phyloP scores from a whole-genome alignment of 2,888 invertebrate genomes.

The Platerodrilus igneus region DNA sequence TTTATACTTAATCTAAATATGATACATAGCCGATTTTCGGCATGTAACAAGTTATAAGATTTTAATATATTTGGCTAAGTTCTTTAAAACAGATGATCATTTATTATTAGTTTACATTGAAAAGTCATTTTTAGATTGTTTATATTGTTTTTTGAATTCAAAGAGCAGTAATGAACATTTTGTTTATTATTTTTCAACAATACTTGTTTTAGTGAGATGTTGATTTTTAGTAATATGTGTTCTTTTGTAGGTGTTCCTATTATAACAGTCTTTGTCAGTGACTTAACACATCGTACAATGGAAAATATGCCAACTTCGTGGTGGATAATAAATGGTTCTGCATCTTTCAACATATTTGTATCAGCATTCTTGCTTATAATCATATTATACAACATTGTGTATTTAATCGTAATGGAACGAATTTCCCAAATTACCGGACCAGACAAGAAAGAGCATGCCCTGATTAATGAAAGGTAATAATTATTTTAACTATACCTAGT shows the following conservation, averaged over 20 bases:
- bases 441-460: constrained; percentile 56
- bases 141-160: too few species aligned
- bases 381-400: constrained; percentile 63
- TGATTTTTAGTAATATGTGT: too few species aligned
- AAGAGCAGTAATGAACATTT: too few species aligned
- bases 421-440: constrained; percentile 57
- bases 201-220: too few species aligned
- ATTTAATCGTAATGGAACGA: constrained; percentile 61
- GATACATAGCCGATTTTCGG: too few species aligned
- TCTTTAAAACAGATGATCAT: neutral
- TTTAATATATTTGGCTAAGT: too few species aligned
- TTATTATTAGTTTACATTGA: constrained; percentile 4
- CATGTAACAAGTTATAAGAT: too few species aligned
- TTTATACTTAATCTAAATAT: too few species aligned
- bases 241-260: constrained; percentile 65
- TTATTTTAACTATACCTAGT: constrained; percentile 3
- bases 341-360: constrained; percentile 62
- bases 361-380: constrained; percentile 65
- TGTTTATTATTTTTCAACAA: too few species aligned
- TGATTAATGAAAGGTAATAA: constrained; percentile 53
- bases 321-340: constrained; percentile 59
- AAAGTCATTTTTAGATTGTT: constrained; percentile 33
- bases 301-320: constrained; percentile 56
- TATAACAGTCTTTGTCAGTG: constrained; percentile 61
- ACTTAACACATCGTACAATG: constrained; percentile 62